Evolutionary conservation across 2,888 invertebrate species (phyloP).

Genomic region (Leucozona laternaria): DNA sequence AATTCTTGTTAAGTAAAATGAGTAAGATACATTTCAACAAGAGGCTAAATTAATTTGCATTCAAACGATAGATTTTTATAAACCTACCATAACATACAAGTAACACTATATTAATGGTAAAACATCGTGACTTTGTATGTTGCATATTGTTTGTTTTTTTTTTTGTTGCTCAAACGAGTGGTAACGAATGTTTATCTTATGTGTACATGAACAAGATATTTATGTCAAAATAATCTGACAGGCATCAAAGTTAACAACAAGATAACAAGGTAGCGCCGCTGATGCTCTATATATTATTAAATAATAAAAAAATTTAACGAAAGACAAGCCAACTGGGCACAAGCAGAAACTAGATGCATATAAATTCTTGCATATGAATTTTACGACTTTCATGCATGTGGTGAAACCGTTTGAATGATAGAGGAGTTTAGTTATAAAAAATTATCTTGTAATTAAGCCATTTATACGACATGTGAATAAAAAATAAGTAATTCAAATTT

Average conservation of each 20-base stretch:
- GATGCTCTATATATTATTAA: not conserved
- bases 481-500: too few species aligned
- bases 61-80: constrained; percentile 42
- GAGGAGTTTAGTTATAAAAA: not conserved
- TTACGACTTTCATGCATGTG: not conserved
- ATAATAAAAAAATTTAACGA: not conserved
- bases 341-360: not conserved
- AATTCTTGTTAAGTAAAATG: constrained; percentile 39
- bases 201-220: constrained; percentile 6
- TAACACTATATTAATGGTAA: not conserved
- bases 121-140: constrained; percentile 43
- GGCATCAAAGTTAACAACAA: constrained; percentile 4
- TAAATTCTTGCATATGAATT: not conserved
- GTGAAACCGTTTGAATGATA: not conserved
- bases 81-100: not conserved
- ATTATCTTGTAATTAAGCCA: not conserved
- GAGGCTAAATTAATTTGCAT: constrained; percentile 51
- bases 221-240: constrained; percentile 29
- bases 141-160: not conserved
- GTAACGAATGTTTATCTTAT: constrained; percentile 7
- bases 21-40: constrained; percentile 20
- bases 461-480: not conserved
- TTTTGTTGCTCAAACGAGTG: not conserved
- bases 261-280: constrained; percentile 20
- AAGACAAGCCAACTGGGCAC: not conserved